These are phyloP conservation scores for Tragelaphus strepsiceros DNA, from an alignment of 2,113 vertebrate genomes.

Conservation along the genomic window DNA sequence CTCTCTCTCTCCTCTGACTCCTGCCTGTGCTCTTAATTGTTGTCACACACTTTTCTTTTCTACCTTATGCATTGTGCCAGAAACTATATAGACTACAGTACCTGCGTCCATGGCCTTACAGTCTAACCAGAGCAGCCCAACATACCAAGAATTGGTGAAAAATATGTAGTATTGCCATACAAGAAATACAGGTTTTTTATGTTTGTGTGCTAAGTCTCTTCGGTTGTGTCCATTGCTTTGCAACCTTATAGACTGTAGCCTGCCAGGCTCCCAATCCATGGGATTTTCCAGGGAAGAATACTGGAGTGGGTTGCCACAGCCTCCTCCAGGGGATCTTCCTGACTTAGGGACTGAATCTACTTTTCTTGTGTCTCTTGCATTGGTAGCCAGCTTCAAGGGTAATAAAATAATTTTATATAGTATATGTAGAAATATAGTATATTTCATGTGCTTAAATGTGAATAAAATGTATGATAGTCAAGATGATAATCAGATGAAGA, in stretches of 20 bases:
- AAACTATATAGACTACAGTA: not conserved
- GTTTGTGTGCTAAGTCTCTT: not conserved
- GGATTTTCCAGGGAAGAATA: not conserved
- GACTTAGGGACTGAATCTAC: not conserved
- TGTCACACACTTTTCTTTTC: not conserved
- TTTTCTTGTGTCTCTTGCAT: not conserved
- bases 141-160: not conserved
- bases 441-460: not conserved
- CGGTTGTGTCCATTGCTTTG: not conserved
- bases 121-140: not conserved
- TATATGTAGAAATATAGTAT: not conserved
- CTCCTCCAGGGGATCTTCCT: not conserved
- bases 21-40: not conserved
- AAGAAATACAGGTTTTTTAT: not conserved
- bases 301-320: not conserved
- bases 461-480: not conserved
- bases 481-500: not conserved
- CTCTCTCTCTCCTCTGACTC: not conserved
- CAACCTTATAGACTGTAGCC: not conserved
- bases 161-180: not conserved
- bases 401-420: not conserved
- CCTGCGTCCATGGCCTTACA: accelerated
- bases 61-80: not conserved
- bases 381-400: not conserved
- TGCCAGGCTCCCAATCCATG: not conserved